Conservation (phyloP, 2,113 vertebrate genomes). For the Hassar affinis region DNA sequence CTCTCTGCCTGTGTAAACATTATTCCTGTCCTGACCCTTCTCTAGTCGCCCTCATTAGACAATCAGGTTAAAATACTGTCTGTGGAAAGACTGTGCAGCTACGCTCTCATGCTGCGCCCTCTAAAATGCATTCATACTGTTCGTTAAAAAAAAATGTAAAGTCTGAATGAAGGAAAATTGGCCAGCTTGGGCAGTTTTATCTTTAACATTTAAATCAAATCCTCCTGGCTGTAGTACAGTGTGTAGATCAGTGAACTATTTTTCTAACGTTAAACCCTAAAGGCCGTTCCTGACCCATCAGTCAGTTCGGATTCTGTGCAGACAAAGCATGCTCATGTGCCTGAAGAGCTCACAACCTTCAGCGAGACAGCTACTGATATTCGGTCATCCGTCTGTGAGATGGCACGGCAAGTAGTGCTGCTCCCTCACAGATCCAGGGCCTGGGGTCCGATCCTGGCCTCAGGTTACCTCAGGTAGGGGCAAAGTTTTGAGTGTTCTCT, state of each 20-base stretch:
- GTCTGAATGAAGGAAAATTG: not conserved
- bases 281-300: not conserved
- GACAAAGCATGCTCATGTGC: not conserved
- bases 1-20: not conserved
- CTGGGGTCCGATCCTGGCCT: not conserved
- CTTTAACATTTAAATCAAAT: not conserved
- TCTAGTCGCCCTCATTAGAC: conserved; percentile 40
- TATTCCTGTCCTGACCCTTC: conserved; percentile 6
- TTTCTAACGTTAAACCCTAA: not conserved
- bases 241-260: not conserved
- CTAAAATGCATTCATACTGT: not conserved
- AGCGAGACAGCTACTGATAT: not conserved
- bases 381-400: not conserved
- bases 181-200: not conserved
- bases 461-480: too few species aligned
- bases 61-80: conserved; percentile 58
- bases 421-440: not conserved
- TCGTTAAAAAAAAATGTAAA: not conserved
- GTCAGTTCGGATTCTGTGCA: not conserved
- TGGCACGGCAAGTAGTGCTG: not conserved
- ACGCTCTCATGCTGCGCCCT: not conserved
- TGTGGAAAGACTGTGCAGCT: not conserved
- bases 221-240: not conserved
- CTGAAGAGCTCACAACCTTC: not conserved
- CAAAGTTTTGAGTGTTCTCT: too few species aligned